Evolutionary conservation across 2,888 invertebrate genomes (phyloP).

Genomic region (Gandaritis pyraliata): DNA sequence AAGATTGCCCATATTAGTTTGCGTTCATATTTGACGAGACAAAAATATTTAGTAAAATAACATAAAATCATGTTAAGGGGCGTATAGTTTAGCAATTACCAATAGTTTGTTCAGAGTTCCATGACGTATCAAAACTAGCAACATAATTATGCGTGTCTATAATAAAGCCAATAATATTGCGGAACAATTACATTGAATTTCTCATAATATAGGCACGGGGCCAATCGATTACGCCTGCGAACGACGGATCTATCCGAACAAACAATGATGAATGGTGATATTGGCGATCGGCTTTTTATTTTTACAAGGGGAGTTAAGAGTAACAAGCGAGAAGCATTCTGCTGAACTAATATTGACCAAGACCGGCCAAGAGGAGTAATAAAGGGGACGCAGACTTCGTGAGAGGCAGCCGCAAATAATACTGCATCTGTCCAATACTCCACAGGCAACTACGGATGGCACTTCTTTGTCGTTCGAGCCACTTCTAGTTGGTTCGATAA

Average conservation of each 20-base stretch:
- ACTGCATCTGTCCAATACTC: constrained; percentile 51
- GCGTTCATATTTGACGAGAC: too few species aligned
- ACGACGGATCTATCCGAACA: constrained; percentile 35
- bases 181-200: constrained; percentile 26
- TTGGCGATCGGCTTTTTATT: constrained; percentile 37
- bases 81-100: too few species aligned
- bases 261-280: constrained; percentile 40
- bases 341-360: constrained; percentile 54
- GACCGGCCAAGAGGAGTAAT: constrained; percentile 50
- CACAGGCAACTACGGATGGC: constrained; percentile 9
- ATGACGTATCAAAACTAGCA: background rate
- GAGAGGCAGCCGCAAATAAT: constrained; percentile 50
- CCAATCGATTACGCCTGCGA: constrained; percentile 46
- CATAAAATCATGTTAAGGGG: too few species aligned
- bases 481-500: constrained; percentile 2
- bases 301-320: constrained; percentile 41
- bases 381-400: constrained; percentile 47
- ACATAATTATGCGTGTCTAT: background rate
- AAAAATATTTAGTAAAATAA: too few species aligned
- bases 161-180: constrained; percentile 20
- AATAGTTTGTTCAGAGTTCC: background rate
- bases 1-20: too few species aligned
- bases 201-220: constrained; percentile 36
- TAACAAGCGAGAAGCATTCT: constrained; percentile 43
- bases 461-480: constrained; percentile 6